A percentile compares a stretch with the other conserved stretches of the same genome.
phyloP scores from a whole-genome alignment of 2,888 invertebrate genomes.

The Labia minor region DNA sequence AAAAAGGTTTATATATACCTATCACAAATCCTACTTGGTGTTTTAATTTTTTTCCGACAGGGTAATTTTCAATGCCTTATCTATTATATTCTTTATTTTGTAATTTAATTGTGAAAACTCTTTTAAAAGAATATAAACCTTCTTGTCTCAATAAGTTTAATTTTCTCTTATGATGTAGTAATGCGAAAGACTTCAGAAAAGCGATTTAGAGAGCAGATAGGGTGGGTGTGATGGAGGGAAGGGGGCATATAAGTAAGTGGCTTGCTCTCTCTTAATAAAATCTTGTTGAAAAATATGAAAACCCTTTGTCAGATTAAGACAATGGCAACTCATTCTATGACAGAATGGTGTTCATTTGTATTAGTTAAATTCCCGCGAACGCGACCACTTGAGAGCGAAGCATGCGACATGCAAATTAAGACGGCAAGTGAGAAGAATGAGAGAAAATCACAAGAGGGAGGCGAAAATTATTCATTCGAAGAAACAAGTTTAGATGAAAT shows the following conservation, averaged over 20 bases:
- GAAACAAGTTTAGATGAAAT: neutral
- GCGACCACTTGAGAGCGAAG: neutral
- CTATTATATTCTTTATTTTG: no score
- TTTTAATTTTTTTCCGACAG: no score
- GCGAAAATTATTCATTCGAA: slow-evolving; percentile 2
- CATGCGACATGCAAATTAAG: slow-evolving; percentile 6
- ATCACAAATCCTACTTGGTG: no score
- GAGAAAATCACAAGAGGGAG: neutral
- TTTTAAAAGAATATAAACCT: no score
- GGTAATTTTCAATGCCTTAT: no score
- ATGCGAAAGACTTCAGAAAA: no score
- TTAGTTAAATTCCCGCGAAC: neutral
- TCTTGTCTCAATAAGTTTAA: no score
- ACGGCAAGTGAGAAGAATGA: neutral
- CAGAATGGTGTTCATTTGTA: slow-evolving; percentile 2
- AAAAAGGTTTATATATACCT: no score
- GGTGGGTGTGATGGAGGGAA: no score
- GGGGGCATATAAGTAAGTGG: neutral
- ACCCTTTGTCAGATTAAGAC: slow-evolving; percentile 8
- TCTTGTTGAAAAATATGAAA: slow-evolving; percentile 9
- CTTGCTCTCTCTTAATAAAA: neutral
- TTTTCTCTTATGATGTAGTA: no score
- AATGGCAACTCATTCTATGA: neutral
- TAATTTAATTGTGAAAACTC: no score
- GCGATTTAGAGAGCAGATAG: no score